Base-by-base conservation (phyloP, 2,113 vertebrate species). In the Gymnorhina tibicen region DNA sequence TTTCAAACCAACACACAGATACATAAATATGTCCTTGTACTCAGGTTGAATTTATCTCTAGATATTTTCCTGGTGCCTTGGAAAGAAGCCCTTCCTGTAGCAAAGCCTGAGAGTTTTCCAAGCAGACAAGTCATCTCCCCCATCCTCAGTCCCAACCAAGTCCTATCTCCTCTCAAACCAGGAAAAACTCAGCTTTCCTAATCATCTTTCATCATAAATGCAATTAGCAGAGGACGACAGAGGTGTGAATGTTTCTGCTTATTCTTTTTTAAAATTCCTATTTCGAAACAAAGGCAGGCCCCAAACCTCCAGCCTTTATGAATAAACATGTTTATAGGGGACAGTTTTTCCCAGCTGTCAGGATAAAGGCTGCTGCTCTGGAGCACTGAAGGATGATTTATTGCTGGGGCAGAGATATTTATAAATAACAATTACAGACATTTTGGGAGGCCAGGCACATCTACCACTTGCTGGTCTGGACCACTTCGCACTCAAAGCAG, bases 311-410 rank as follows among this genome's bases (percentile, higher is more conserved):
- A 47, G 94, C 44, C 30, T 15, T 87, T 75, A n/a, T 53, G 62
- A 92, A 80, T 33, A 27, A 92, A 66, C 24, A 17, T 37, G 9
- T 33, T 49, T 47, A 3, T 32, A 24, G 22, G 13, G 73, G 41
- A 32, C 23, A n/a, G 47, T 33, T 58, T 60, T 35, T 64, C 59
- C 81, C 66, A 62, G 46, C 42, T 53, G 77, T 37, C 49, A 58
- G 50, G 80, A 94, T 89, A 97, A 94, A 80, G 94, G 92, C 67
- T 75, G 90, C 96, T 97, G 90, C 97, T 77, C 91, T 64, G 90
- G 88, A 95, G 67, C n/a, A 82, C 92, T 82, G 35, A 82, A 76
- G 73, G 52, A 77, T 89, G 77, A 91, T 96, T 95, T 91, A 90
- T 90, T 96, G 50, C 55, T 90, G 35, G n/a, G 32, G 26, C 21